Percentiles rank a stretch among this genome's conserved stretches.
phyloP scores from a whole-genome alignment of 2,888 invertebrate genomes.

The Periphyllus acericola region DNA sequence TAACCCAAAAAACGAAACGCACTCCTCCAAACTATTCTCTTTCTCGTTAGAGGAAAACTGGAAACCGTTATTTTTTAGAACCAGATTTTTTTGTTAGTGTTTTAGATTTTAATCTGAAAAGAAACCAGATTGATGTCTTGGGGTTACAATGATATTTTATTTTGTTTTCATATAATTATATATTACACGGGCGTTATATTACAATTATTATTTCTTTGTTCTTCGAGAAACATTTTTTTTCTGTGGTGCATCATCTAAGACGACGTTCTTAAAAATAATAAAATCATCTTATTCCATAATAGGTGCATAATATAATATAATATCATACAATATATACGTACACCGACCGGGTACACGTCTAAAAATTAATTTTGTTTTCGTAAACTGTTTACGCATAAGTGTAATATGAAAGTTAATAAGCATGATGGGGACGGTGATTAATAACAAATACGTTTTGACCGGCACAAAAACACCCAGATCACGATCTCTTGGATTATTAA shows the following conservation, averaged over 20 bases:
- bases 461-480: neutral
- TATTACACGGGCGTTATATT: neutral
- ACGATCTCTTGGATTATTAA: neutral
- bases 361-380: neutral
- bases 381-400: neutral
- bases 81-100: neutral
- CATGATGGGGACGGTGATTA: neutral
- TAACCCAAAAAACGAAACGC: slow-evolving; percentile 7
- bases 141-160: neutral
- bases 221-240: neutral
- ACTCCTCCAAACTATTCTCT: neutral
- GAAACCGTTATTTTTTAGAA: slow-evolving; percentile 37
- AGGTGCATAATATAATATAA: no score
- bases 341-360: neutral
- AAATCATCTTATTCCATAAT: neutral
- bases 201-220: slow-evolving; percentile 17
- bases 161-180: neutral
- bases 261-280: neutral
- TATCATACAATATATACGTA: no score
- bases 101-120: slow-evolving; percentile 18
- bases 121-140: neutral
- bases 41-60: slow-evolving; percentile 21
- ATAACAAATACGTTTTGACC: neutral
- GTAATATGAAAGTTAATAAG: neutral
- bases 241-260: neutral